Base-by-base conservation (phyloP, 2,888 invertebrate species). In the Portevinia maculata region DNA sequence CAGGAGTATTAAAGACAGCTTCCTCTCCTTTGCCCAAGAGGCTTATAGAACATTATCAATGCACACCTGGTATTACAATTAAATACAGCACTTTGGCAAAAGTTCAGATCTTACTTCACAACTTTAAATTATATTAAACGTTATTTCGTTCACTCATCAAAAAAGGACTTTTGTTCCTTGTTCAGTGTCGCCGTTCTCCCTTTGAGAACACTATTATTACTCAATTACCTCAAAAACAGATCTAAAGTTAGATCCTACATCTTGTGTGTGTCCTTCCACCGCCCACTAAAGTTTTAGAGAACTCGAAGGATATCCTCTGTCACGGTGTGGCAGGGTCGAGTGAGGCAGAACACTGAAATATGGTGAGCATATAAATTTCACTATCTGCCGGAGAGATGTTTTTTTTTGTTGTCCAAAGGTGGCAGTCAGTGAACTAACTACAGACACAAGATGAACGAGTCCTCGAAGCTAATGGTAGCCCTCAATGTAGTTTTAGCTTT, bases 221-320 rank as follows among this genome's bases (percentile, higher is more conserved):
- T 84, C 84, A 84, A 84, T 84, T 84, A 84, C 84, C 84, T 84
- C 73, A 50, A 79, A 84, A 84, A 73, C 79, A 84, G 84, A 84
- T 79, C 84, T 73, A 78, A 79, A 84, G 79, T 84, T 84, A 64
- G 71, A 83, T 83, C 78, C 83, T 71, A 60, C 55, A 37, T 71
- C 65, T 76, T 62, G 15, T 44, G 32, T 65, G 8, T 34, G 44
- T 55, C 50, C 17, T 19, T 32, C 41, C 55, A 64, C 37, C 39
- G 39, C 41, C 39, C 50, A 53, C n/a, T 67, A 62, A 78, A 78
- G 60, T 71, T 78, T 37, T 2, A 30, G 9, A 37, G 34, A 52
- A 59, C 59, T 71, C 55, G 28, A 60, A 62, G 55, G 62, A 59
- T 44, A 67, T 41, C 41, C 46, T 46, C 37, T 55, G 1, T 30